Conservation (phyloP, 2,888 invertebrate genomes). For the Polydrusus pterygomalis region DNA sequence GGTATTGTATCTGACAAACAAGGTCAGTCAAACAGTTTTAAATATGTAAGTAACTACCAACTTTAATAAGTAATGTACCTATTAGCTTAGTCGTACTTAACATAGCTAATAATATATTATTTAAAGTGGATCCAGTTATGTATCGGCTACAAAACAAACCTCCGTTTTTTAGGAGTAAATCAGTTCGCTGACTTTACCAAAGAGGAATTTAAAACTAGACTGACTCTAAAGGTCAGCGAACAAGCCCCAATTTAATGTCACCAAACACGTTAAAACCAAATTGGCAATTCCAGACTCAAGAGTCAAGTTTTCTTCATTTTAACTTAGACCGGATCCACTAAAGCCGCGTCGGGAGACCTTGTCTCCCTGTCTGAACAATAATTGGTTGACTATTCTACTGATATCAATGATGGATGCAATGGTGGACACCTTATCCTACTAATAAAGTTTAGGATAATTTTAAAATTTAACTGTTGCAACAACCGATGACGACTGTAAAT, state of each 20-base stretch:
- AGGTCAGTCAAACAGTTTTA: constrained; percentile 20
- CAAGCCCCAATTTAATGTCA: constrained; percentile 14
- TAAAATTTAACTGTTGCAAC: too few species aligned
- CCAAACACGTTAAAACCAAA: constrained; percentile 18
- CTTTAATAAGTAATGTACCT: too few species aligned
- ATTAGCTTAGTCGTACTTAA: too few species aligned
- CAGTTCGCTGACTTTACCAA: constrained; percentile 58
- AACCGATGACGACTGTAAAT: constrained; percentile 46
- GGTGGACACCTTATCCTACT: constrained; percentile 2
- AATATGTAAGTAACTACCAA: too few species aligned
- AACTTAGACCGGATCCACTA: constrained; percentile 57
- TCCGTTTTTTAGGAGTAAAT: constrained; percentile 46
- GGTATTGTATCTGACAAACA: constrained; percentile 42
- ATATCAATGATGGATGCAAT: constrained; percentile 49
- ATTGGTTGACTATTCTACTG: constrained; percentile 53
- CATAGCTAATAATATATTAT: too few species aligned
- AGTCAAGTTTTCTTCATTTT: too few species aligned
- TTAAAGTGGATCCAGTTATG: too few species aligned
- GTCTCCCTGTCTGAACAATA: constrained; percentile 49
- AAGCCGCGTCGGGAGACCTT: constrained; percentile 54
- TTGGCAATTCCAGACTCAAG: constrained; percentile 51
- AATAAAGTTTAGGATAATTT: too few species aligned
- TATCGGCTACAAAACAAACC: too few species aligned
- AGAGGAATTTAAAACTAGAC: constrained; percentile 54
- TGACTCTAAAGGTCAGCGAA: constrained; percentile 19